These are phyloP conservation scores for Drosophila tanythrix DNA, from an alignment of 2,888 invertebrate genomes.

Conservation along the genomic window DNA sequence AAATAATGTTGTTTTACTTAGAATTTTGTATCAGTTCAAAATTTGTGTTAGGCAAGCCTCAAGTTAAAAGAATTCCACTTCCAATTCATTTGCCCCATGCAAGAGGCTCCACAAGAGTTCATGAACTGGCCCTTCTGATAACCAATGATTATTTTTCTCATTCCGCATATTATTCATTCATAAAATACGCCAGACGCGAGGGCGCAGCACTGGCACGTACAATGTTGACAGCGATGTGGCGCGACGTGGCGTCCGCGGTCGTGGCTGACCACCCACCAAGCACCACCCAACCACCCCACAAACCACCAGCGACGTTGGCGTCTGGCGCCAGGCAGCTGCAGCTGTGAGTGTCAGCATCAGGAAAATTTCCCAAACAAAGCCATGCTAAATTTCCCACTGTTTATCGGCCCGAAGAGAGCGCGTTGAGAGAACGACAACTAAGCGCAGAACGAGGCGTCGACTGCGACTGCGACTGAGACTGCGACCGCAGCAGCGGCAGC, in stretches of 20 bases:
- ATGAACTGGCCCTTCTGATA: slow-evolving; percentile 29
- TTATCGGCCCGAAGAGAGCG: slow-evolving; percentile 42
- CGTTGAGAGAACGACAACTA: slow-evolving; percentile 13
- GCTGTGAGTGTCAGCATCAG: slow-evolving; percentile 11
- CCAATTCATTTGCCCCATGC: neutral
- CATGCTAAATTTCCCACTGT: slow-evolving; percentile 65
- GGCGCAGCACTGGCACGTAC: slow-evolving; percentile 50
- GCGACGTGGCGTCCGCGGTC: slow-evolving; percentile 55
- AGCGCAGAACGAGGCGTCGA: slow-evolving; percentile 33
- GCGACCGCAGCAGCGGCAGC: slow-evolving; percentile 9
- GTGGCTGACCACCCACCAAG: slow-evolving; percentile 7
- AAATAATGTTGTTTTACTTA: neutral
- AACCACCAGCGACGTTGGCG: slow-evolving; percentile 5
- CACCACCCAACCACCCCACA: neutral
- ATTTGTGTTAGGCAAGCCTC: neutral
- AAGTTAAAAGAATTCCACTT: neutral
- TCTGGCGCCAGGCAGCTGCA: slow-evolving; percentile 7
- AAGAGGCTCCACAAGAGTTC: neutral
- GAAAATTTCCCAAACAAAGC: slow-evolving; percentile 74
- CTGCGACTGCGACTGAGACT: slow-evolving; percentile 16
- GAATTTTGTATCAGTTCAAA: neutral
- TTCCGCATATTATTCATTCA: slow-evolving; percentile 66
- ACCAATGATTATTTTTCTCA: slow-evolving; percentile 47
- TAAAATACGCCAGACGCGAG: slow-evolving; percentile 53
- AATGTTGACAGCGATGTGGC: slow-evolving; percentile 53